Evolutionary conservation across 2,888 invertebrate genomes (phyloP), one percentile per base, ranked within the genome.

Genomic region (Sicus ferrugineus): DNA sequence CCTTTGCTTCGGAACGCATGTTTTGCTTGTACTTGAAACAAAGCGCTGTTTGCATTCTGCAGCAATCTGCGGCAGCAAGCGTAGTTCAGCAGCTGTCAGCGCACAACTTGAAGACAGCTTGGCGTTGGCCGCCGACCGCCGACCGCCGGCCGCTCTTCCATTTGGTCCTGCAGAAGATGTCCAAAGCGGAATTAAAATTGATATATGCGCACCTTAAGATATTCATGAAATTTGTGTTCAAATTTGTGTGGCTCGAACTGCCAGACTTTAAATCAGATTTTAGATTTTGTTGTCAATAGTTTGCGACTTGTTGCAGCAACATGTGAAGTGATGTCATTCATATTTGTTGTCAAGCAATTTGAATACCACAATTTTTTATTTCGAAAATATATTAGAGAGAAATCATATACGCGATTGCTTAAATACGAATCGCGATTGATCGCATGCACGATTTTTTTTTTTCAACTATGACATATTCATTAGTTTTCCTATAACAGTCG

Each of bases 151-250:
- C 16, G 46, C 38, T 46, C n/a, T 11, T 23, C 26, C 46, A 23
- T 23, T 38, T 66, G 54, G 16, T 26, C 23, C 42, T 16, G 64
- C 16, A 34, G 23, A 64, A 63, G 50, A 38, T 46, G 42, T 19
- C 42, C 28, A 28, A 19, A 9, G 26, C 46, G 30, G 58, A 67
- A 58, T 56, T 67, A 46, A 46, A 67, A 67, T 67, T 67, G 67
- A 67, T 67, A 67, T 67, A 67, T 67, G 48, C 67, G 9, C 42
- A 48, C 31, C 23, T 67, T 58, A 59, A 67, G 30, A 59, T 67
- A 67, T 67, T 58, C 58, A 58, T 67, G 67, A 58, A 59, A 67
- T 67, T 67, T 67, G 67, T 59, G 50, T 34, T 64, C 64, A 50
- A 64, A 64, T 64, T 64, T 50, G 67, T 67, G 67, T 59, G 23